These are phyloP conservation scores for Gastrophysa polygoni DNA, from an alignment of 2,888 invertebrate species.

Conservation along the genomic window DNA sequence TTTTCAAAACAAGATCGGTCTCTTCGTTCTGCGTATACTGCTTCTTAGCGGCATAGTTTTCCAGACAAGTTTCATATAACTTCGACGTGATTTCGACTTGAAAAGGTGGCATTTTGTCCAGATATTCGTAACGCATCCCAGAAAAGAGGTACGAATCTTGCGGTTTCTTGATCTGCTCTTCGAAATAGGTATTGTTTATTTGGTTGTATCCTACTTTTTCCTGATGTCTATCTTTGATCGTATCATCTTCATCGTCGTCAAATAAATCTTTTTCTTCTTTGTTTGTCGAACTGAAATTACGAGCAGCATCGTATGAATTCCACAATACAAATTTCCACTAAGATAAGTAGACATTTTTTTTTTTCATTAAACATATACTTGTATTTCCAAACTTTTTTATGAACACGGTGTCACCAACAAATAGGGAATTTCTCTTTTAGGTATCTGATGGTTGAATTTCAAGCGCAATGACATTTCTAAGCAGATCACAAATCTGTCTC, in stretches of 20 bases:
- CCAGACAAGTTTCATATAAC: constrained; percentile 48
- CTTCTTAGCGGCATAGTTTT: constrained; percentile 39
- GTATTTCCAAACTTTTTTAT: too few species aligned
- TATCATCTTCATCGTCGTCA: constrained; percentile 36
- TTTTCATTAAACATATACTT: too few species aligned
- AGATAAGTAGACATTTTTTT: too few species aligned
- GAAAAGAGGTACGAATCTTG: constrained; percentile 58
- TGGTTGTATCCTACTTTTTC: constrained; percentile 45
- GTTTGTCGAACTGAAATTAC: constrained; percentile 25
- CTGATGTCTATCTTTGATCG: constrained; percentile 43
- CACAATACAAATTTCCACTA: too few species aligned
- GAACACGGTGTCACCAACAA: too few species aligned
- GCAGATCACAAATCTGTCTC: too few species aligned
- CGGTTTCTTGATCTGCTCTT: constrained; percentile 38
- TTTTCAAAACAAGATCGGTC: constrained; percentile 51
- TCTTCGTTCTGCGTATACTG: constrained; percentile 38
- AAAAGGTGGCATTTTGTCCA: constrained; percentile 62
- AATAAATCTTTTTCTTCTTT: constrained; percentile 22
- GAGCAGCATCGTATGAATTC: neutral
- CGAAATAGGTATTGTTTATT: constrained; percentile 44
- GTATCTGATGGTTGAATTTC: too few species aligned
- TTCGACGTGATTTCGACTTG: constrained; percentile 54
- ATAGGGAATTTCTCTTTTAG: too few species aligned
- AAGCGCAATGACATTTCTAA: too few species aligned
- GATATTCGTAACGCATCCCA: constrained; percentile 57